A percentile compares a stretch with the other conserved stretches of the same genome.
These are phyloP conservation scores for Selene dorsalis DNA, from an alignment of 2,797 vertebrate species.

Conservation along the genomic window DNA sequence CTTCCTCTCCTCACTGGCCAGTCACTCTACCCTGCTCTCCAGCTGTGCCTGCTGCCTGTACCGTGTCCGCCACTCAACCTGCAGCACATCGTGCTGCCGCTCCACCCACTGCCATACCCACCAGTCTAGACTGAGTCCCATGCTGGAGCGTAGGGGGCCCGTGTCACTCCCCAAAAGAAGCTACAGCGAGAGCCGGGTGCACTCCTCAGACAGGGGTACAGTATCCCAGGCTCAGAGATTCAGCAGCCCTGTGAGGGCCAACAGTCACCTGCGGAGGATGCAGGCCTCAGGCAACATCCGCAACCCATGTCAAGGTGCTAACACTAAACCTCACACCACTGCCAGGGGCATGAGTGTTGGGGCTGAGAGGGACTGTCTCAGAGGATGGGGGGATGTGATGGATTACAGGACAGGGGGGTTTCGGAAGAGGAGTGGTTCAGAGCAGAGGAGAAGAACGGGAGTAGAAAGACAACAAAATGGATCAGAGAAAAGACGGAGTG, in stretches of 20 bases:
- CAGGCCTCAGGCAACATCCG: slow-evolving; percentile 85
- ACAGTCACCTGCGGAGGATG: slow-evolving; percentile 81
- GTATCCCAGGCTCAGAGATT: slow-evolving; percentile 36
- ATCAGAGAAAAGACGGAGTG: slow-evolving; percentile 50
- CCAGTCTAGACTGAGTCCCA: slow-evolving; percentile 63
- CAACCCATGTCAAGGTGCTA: slow-evolving; percentile 61
- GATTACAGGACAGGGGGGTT: slow-evolving; percentile 31
- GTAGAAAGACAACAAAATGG: slow-evolving; percentile 38
- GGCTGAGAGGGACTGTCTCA: not conserved
- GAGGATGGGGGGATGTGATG: not conserved
- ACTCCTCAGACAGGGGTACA: slow-evolving; percentile 36
- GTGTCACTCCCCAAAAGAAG: slow-evolving; percentile 70
- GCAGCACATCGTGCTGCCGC: slow-evolving; percentile 57
- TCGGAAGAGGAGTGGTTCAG: slow-evolving; percentile 65
- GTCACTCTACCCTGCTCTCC: slow-evolving; percentile 67
- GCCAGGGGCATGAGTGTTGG: not conserved
- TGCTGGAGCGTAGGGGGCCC: slow-evolving; percentile 46
- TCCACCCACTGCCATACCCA: slow-evolving; percentile 51
- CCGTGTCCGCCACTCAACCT: slow-evolving; percentile 62
- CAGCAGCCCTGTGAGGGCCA: slow-evolving; percentile 60
- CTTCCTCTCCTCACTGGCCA: slow-evolving; percentile 77
- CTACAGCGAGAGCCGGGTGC: slow-evolving; percentile 81
- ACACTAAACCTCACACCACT: slow-evolving; percentile 38
- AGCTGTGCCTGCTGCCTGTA: slow-evolving; percentile 70
- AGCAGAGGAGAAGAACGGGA: slow-evolving; percentile 58